phyloP scores from a whole-genome alignment of 1,140 invertebrate genomes.

The Drosophila pachea region DNA sequence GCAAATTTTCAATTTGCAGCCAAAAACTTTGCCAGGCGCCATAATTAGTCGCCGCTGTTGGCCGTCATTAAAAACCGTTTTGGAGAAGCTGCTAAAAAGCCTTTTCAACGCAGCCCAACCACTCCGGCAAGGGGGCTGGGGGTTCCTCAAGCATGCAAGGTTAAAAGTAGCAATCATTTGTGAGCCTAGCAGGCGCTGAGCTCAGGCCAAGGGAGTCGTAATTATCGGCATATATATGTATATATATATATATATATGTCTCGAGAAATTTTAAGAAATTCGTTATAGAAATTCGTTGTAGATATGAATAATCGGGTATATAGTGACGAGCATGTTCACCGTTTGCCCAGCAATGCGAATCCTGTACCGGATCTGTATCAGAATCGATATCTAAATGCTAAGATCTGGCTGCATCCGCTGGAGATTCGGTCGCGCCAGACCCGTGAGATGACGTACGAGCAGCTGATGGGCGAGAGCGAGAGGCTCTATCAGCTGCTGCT shows the following conservation, averaged over 20 bases:
- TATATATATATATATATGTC: too few species aligned
- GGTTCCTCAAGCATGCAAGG: too few species aligned
- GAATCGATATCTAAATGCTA: constrained; percentile 6
- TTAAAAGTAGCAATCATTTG: too few species aligned
- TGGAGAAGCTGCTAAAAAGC: constrained; percentile 19
- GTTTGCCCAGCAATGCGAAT: neutral
- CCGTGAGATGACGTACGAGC: neutral
- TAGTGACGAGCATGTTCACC: constrained; percentile 13
- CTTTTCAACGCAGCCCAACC: constrained; percentile 7
- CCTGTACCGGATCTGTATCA: neutral
- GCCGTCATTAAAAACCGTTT: constrained; percentile 70
- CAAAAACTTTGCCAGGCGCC: constrained; percentile 50
- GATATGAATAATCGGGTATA: constrained; percentile 1
- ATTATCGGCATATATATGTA: too few species aligned
- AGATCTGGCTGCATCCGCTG: constrained; percentile 2
- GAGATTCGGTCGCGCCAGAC: constrained; percentile 3
- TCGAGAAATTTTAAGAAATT: too few species aligned
- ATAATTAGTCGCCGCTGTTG: constrained; percentile 59
- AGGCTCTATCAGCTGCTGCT: constrained; percentile 2
- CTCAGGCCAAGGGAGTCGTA: too few species aligned
- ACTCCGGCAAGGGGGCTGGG: too few species aligned
- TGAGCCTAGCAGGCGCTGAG: constrained; percentile 1
- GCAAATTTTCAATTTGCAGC: constrained; percentile 59
- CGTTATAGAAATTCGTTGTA: too few species aligned
- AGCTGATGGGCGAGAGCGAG: constrained; percentile 4